Percentiles rank a stretch among this genome's conserved stretches.
Conservation (phyloP, 2,797 vertebrate species). For the Pipistrellus pipistrellus region DNA sequence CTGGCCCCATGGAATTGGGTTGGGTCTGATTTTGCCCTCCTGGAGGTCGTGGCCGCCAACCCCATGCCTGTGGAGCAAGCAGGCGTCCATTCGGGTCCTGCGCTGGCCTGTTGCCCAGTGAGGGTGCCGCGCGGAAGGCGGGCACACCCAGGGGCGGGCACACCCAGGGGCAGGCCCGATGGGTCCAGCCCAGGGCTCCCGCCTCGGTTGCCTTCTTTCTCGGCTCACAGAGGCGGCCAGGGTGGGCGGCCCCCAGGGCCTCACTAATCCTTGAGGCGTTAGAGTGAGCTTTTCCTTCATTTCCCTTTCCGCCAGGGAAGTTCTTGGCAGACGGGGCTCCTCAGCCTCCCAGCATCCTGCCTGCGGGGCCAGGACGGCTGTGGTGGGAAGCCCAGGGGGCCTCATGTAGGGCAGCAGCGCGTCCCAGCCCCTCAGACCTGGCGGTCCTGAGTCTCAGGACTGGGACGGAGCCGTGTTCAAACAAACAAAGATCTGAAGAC, state of each 20-base stretch:
- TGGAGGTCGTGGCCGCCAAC: rapidly evolving
- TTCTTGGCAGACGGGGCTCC: neutral
- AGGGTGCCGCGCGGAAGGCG: rapidly evolving
- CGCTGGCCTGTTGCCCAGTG: neutral
- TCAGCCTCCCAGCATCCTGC: neutral
- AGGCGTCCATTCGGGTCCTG: neutral
- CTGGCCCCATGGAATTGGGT: rapidly evolving
- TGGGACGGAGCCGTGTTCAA: rapidly evolving
- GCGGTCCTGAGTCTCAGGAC: neutral
- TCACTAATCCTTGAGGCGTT: neutral
- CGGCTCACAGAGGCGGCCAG: rapidly evolving
- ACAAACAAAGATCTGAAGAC: neutral
- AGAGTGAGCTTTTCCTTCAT: neutral
- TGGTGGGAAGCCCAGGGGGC: neutral
- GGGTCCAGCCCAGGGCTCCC: neutral
- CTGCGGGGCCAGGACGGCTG: neutral
- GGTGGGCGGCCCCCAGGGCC: neutral
- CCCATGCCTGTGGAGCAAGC: rapidly evolving
- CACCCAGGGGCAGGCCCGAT: rapidly evolving
- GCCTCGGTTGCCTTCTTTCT: neutral
- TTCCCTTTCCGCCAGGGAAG: neutral
- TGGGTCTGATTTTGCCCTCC: neutral
- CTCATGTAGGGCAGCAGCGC: rapidly evolving
- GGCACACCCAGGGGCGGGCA: rapidly evolving
- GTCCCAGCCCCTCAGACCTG: neutral